Conservation (phyloP, 23 tunicate species). For the Styela plicata region DNA sequence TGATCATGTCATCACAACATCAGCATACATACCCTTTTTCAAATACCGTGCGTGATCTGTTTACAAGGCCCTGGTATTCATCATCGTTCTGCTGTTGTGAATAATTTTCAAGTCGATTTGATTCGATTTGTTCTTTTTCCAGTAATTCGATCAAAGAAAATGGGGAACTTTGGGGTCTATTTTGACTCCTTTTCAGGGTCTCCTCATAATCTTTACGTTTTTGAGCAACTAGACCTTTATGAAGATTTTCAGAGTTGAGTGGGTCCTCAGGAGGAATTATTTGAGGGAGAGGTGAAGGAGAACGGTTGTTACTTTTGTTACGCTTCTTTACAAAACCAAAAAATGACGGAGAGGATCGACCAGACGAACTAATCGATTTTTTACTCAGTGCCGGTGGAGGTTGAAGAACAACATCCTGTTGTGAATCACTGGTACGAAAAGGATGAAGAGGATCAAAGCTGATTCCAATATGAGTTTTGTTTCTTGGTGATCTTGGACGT, state of each 20-base stretch:
- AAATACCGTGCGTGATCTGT: conserved; percentile 16
- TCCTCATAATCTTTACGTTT: conserved; percentile 25
- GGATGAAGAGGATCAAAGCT: conserved; percentile 26
- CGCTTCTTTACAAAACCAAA: conserved; percentile 24
- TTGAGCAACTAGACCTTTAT: conserved; percentile 17
- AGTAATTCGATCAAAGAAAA: neutral
- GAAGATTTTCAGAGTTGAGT: neutral
- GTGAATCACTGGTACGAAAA: neutral
- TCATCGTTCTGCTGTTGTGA: neutral
- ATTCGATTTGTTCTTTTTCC: conserved; percentile 4
- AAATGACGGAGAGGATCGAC: neutral
- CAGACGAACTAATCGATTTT: neutral
- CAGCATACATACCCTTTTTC: conserved; percentile 30
- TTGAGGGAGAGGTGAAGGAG: conserved; percentile 11
- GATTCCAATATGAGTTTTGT: conserved; percentile 26
- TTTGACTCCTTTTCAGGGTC: neutral
- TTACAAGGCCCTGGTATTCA: conserved; percentile 22
- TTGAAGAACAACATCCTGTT: neutral
- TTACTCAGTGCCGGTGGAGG: neutral
- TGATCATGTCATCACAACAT: no score
- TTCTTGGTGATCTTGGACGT: conserved; percentile 22
- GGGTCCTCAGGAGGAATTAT: neutral
- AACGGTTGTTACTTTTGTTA: conserved; percentile 16
- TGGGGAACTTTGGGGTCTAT: neutral
- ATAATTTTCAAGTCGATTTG: neutral